These are phyloP conservation scores for Cebus imitator DNA, from an alignment of 2,113 vertebrate genomes.

Conservation along the genomic window DNA sequence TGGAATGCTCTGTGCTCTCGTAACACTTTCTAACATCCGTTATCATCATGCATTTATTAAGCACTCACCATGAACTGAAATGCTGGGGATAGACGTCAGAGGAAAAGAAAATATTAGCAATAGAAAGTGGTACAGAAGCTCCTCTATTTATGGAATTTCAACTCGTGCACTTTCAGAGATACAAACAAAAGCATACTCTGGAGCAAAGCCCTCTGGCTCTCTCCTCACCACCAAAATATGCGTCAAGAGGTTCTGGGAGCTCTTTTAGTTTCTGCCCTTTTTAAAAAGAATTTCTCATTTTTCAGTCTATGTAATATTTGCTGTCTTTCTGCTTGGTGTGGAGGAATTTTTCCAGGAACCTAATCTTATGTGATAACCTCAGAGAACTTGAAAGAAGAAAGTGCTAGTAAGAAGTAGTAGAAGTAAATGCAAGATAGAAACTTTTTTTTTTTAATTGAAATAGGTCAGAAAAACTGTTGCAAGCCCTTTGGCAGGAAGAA, in stretches of 20 bases:
- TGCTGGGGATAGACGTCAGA: conserved; percentile 61
- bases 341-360: neutral
- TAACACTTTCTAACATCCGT: conserved; percentile 36
- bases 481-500: neutral
- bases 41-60: conserved; percentile 43
- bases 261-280: conserved; percentile 27
- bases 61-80: conserved; percentile 42
- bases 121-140: conserved; percentile 66
- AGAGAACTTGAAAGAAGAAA: neutral
- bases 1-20: neutral
- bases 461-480: neutral
- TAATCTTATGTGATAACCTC: neutral
- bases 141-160: conserved; percentile 76
- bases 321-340: neutral
- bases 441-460: neutral
- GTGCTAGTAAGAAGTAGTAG: neutral
- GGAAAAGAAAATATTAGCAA: conserved; percentile 73
- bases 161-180: conserved; percentile 51
- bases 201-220: conserved; percentile 42
- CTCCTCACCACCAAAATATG: conserved; percentile 46
- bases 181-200: conserved; percentile 59
- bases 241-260: conserved; percentile 44
- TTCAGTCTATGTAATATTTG: neutral
- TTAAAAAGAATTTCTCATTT: neutral
- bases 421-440: neutral